Conservation (phyloP, 30 jellyfish, hydroid and myxozoan genomes). For the Nemopilema nomurai region DNA sequence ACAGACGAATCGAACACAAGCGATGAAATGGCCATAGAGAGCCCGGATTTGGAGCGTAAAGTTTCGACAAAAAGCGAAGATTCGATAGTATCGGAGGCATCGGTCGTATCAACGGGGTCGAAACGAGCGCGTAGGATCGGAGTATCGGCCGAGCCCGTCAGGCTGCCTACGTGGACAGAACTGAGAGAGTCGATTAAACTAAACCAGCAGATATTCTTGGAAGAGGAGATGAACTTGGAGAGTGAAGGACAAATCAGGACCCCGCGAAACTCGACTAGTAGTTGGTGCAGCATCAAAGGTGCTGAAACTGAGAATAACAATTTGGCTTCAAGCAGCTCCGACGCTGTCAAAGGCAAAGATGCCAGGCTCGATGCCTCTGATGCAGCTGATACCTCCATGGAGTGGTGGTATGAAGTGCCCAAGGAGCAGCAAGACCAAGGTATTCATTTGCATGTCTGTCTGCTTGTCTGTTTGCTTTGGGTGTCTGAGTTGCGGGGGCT, state of each 20-base stretch:
- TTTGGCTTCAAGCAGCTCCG: background rate
- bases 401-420: constrained; percentile 43
- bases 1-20: constrained; percentile 60
- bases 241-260: constrained; percentile 7
- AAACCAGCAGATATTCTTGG: constrained; percentile 54
- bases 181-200: constrained; percentile 80
- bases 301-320: background rate
- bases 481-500: background rate
- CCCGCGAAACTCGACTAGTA: constrained; percentile 12
- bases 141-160: constrained; percentile 94
- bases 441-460: background rate
- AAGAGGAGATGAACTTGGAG: constrained; percentile 35
- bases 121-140: constrained; percentile 86
- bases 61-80: constrained; percentile 20
- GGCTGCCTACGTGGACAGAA: constrained; percentile 89
- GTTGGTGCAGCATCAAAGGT: background rate
- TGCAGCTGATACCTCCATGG: constrained; percentile 24
- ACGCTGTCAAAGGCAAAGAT: background rate
- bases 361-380: background rate
- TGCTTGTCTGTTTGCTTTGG: background rate
- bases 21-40: constrained; percentile 33
- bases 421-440: constrained; percentile 1
- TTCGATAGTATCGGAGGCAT: constrained; percentile 49
- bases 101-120: constrained; percentile 29
- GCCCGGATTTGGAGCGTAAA: background rate